Evolutionary conservation across 2,113 vertebrate species (phyloP), one percentile per base, ranked within the genome.

Genomic region (Pandion haliaetus): DNA sequence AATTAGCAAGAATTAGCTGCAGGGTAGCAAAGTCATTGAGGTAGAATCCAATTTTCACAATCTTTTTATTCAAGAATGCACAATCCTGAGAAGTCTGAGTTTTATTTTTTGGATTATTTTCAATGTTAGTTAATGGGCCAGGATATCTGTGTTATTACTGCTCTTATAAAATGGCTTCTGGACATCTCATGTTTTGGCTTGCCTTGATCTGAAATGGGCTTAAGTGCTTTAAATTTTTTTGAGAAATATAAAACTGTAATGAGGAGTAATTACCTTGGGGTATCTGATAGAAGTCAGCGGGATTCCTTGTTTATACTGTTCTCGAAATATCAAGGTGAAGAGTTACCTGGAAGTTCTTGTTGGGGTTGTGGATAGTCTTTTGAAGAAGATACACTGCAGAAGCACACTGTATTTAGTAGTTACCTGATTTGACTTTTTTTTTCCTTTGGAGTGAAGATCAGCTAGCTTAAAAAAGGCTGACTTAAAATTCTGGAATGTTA

Each of bases 151-250:
- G 31, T 87, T 94, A 19, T 84, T 88, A 79, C 36, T 77, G 57
- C 54, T 90, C 62, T 82, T 91, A 61, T 36, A 74, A 89, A 77
- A 66, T 73, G 70, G 32, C 91, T 96, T 91, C 86, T 93, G 85
- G 77, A 92, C 74, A 55, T 88, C 62, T 93, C 89, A 47, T 87
- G 91, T 94, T 91, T 91, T 85, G 85, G 36, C 95, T 96, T 97
- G 81, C 40, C 83, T 97, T 83, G 72, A 58, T 94, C 49, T 95
- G 76, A 85, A 92, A 89, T 76, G 69, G 69, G 49, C 23, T 72
- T 72, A 90, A 94, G 83, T 77, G 19, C n/a, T 90, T 94, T 94
- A 93, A 91, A 89, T 91, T 84, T 82, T 34, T 95, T 92, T 72
- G 72, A 85, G 89, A 96, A 87, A 44, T 52, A 36, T 79, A 71